phyloP scores from a whole-genome alignment of 2,888 invertebrate genomes.

The Ophion obscuratus region DNA sequence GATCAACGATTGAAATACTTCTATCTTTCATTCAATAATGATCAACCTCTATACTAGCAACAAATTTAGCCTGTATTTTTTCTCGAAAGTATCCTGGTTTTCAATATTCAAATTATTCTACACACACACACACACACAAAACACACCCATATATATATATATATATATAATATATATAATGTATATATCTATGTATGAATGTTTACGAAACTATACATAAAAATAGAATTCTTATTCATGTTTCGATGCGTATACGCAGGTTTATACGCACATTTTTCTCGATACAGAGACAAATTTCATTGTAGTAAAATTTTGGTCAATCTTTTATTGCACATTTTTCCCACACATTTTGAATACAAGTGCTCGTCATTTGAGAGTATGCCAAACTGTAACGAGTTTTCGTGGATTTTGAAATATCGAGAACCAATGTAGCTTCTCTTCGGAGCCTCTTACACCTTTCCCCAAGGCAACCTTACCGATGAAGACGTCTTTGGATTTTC shows the following conservation, averaged over 20 bases:
- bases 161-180: not conserved
- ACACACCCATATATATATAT: too few species aligned
- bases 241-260: not conserved
- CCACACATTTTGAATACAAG: slow-evolving; percentile 17
- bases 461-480: slow-evolving; percentile 83
- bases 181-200: not conserved
- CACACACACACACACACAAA: too few species aligned
- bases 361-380: slow-evolving; percentile 77
- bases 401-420: slow-evolving; percentile 82
- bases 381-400: slow-evolving; percentile 83
- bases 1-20: too few species aligned
- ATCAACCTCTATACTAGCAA: too few species aligned
- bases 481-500: slow-evolving; percentile 75
- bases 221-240: too few species aligned
- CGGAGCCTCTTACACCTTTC: slow-evolving; percentile 81
- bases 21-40: too few species aligned
- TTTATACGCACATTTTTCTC: not conserved
- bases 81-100: too few species aligned
- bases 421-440: slow-evolving; percentile 82
- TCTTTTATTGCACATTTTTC: slow-evolving; percentile 37
- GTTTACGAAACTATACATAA: too few species aligned
- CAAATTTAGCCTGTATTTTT: too few species aligned
- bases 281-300: not conserved
- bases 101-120: too few species aligned
- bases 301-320: not conserved